Evolutionary conservation across 2,888 invertebrate species (phyloP).

Genomic region (Tenthredo mesomela): DNA sequence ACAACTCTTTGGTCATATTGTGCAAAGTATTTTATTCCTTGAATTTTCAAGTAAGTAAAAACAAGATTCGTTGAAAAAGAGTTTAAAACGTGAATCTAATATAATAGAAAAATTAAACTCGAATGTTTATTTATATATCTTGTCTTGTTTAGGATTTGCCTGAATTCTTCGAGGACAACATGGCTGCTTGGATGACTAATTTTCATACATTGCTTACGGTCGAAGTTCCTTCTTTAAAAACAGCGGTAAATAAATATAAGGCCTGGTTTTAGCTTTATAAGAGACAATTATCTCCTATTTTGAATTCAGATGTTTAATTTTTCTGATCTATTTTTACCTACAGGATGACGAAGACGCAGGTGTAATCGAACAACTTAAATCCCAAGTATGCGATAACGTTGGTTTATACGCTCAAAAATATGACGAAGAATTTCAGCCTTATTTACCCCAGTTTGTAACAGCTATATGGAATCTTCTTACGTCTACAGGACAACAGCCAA

Average conservation of each 20-base stretch:
- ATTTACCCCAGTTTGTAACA: slow-evolving; percentile 95
- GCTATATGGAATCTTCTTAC: slow-evolving; percentile 96
- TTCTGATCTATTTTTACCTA: slow-evolving; percentile 58
- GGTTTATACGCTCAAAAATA: slow-evolving; percentile 98
- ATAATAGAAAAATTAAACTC: background rate
- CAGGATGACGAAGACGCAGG: slow-evolving; percentile 93
- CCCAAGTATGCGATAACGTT: slow-evolving; percentile 98
- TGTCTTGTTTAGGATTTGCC: slow-evolving; percentile 89
- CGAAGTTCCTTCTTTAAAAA: slow-evolving; percentile 88
- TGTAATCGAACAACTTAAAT: slow-evolving; percentile 93
- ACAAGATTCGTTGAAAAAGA: background rate
- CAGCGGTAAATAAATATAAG: slow-evolving; percentile 77
- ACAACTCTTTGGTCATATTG: slow-evolving; percentile 92
- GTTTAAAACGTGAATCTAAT: background rate
- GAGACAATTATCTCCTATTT: background rate
- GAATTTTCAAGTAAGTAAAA: slow-evolving; percentile 88
- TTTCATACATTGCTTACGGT: slow-evolving; percentile 90
- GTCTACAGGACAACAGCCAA: slow-evolving; percentile 90
- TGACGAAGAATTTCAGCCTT: slow-evolving; percentile 96
- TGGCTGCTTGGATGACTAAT: slow-evolving; percentile 96
- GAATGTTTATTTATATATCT: slow-evolving; percentile 12
- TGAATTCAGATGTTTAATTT: background rate
- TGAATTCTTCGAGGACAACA: slow-evolving; percentile 99
- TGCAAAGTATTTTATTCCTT: slow-evolving; percentile 98
- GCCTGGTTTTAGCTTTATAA: background rate